Conservation (phyloP, 2,888 invertebrate genomes). For the Anorthoa munda region DNA sequence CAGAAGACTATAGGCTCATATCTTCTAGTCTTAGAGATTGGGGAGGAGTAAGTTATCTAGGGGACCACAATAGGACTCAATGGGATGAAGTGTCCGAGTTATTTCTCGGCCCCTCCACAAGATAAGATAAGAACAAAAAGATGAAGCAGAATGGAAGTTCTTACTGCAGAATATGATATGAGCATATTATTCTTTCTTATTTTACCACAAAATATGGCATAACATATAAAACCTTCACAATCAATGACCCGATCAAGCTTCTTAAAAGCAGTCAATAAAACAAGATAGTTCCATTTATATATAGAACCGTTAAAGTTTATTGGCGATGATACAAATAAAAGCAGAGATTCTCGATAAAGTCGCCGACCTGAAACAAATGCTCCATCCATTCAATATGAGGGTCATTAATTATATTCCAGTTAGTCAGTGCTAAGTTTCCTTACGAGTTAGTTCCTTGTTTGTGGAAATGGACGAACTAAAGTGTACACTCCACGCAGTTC, state of each 20-base stretch:
- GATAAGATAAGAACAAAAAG: too few relatives aligned
- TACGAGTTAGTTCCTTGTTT: conserved; percentile 37
- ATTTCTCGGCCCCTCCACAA: too few relatives aligned
- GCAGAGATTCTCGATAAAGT: conserved; percentile 49
- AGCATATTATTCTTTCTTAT: too few relatives aligned
- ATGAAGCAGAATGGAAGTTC: too few relatives aligned
- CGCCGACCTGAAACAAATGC: conserved; percentile 37
- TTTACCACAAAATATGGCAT: conserved; percentile 1
- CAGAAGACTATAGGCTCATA: too few relatives aligned
- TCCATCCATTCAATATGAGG: conserved; percentile 27
- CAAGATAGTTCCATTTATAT: conserved; percentile 40
- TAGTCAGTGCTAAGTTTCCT: conserved; percentile 30
- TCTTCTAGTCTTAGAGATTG: too few relatives aligned
- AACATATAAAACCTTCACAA: conserved; percentile 22
- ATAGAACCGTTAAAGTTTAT: conserved; percentile 47
- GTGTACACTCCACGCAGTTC: neutral
- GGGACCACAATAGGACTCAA: too few relatives aligned
- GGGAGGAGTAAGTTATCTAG: too few relatives aligned
- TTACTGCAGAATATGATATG: too few relatives aligned
- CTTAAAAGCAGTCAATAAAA: conserved; percentile 44
- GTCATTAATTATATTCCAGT: conserved; percentile 49
- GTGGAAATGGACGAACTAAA: conserved; percentile 6
- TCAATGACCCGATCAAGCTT: conserved; percentile 40
- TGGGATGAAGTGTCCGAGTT: too few relatives aligned
- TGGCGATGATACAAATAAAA: conserved; percentile 47